Evolutionary conservation across 1,140 invertebrate genomes (phyloP).

Genomic region (Aleiodes sp.): DNA sequence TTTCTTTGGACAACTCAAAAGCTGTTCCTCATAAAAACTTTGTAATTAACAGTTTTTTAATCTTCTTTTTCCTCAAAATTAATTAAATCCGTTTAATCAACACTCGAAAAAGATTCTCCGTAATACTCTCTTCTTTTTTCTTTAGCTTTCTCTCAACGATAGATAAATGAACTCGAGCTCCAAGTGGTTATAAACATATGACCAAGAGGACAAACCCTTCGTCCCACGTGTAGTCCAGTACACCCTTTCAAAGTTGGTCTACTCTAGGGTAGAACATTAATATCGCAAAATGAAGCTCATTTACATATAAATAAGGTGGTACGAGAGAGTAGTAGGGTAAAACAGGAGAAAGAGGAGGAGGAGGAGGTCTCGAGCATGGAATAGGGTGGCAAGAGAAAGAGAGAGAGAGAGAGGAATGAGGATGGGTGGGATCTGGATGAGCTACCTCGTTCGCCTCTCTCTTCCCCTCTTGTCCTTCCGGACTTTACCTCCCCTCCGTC

Average conservation of each 20-base stretch:
- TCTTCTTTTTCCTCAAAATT: no score
- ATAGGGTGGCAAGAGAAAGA: conserved; percentile 9
- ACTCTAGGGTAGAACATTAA: conserved; percentile 76
- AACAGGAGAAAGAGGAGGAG: conserved; percentile 10
- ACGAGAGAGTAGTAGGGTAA: conserved; percentile 46
- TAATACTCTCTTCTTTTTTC: no score
- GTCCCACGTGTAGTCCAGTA: conserved; percentile 52
- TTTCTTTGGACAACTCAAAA: no score
- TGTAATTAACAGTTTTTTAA: no score
- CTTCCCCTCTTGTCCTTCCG: conserved; percentile 23
- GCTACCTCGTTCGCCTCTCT: conserved; percentile 50
- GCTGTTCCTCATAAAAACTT: no score
- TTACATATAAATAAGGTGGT: conserved; percentile 85
- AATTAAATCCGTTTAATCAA: no score
- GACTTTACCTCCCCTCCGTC: conserved; percentile 22
- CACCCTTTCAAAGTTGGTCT: conserved; percentile 65
- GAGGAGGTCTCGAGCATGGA: conserved; percentile 12
- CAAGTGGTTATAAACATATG: conserved; percentile 59
- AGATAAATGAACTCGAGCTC: neutral
- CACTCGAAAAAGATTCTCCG: no score
- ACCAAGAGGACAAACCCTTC: conserved; percentile 58
- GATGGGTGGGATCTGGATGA: conserved; percentile 53
- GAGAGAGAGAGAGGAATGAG: conserved; percentile 39
- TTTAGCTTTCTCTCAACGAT: neutral
- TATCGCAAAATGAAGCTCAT: conserved; percentile 88